phyloP scores from a whole-genome alignment of 1,140 invertebrate species.

The Cydia amplana region DNA sequence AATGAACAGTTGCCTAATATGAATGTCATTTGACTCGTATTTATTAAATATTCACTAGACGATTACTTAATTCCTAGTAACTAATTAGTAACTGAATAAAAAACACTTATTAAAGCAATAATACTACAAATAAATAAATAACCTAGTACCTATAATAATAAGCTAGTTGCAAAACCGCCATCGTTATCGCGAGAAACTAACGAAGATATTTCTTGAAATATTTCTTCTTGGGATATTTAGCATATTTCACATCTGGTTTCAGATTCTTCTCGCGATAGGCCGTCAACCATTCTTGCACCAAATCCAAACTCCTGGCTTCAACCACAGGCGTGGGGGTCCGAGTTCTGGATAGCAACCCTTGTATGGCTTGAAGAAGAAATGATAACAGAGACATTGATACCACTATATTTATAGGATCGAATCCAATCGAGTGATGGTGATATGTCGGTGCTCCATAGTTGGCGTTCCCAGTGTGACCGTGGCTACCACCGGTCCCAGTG shows the following conservation, averaged over 20 bases:
- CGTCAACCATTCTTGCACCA: constrained; percentile 51
- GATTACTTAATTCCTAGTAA: too few species aligned
- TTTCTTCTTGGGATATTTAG: constrained; percentile 50
- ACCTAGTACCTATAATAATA: too few species aligned
- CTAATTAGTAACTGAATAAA: too few species aligned
- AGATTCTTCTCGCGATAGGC: constrained; percentile 47
- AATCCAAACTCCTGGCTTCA: constrained; percentile 57
- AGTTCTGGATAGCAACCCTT: constrained; percentile 62
- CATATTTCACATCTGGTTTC: constrained; percentile 40
- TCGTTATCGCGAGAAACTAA: neutral
- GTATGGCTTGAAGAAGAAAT: constrained; percentile 73
- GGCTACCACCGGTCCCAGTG: constrained; percentile 42
- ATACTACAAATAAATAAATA: neutral
- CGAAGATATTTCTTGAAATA: constrained; percentile 44
- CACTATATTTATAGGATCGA: constrained; percentile 77
- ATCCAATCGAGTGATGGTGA: constrained; percentile 76
- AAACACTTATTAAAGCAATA: neutral
- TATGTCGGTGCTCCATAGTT: constrained; percentile 60
- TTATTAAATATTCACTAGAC: too few species aligned
- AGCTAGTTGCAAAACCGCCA: neutral
- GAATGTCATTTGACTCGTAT: too few species aligned
- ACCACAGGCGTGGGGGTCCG: constrained; percentile 64
- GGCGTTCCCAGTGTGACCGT: constrained; percentile 33
- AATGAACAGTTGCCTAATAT: too few species aligned
- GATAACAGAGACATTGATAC: constrained; percentile 75